Evolutionary conservation across 2,113 vertebrate species (phyloP).

Genomic region (Alaudala cheleensis): DNA sequence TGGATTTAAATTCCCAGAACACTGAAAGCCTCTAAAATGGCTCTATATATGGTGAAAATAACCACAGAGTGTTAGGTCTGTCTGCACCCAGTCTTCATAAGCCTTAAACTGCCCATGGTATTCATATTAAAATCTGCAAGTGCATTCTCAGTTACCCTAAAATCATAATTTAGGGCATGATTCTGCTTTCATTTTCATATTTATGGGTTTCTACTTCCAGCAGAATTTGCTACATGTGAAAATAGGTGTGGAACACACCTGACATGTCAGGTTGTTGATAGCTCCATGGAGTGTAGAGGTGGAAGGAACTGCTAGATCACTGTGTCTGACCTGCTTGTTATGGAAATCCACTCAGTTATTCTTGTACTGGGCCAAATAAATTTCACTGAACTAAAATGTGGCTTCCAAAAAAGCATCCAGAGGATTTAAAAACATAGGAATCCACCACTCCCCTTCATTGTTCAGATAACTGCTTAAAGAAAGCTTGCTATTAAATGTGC

Average conservation of each 20-base stretch:
- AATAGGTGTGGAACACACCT: neutral
- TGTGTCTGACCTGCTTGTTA: neutral
- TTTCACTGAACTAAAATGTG: neutral
- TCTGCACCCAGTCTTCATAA: neutral
- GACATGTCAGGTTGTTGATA: neutral
- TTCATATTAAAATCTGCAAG: constrained; percentile 1
- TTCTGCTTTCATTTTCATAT: neutral
- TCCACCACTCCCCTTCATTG: neutral
- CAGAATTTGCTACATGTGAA: neutral
- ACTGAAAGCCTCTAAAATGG: neutral
- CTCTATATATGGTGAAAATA: neutral
- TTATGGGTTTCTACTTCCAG: neutral
- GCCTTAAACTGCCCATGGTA: neutral
- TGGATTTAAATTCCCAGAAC: constrained; percentile 2
- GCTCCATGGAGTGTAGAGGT: neutral
- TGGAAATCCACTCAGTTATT: neutral
- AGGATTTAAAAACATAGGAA: neutral
- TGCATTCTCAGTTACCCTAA: neutral
- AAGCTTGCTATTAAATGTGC: neutral
- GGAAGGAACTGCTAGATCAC: neutral
- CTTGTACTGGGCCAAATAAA: neutral
- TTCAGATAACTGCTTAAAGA: neutral
- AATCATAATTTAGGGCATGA: neutral
- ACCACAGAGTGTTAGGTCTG: neutral
- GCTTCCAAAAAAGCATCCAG: neutral